Evolutionary conservation across 30 jellyfish, hydroid and myxozoan species (phyloP).

Genomic region (Hydractinia symbiolongicarpus): DNA sequence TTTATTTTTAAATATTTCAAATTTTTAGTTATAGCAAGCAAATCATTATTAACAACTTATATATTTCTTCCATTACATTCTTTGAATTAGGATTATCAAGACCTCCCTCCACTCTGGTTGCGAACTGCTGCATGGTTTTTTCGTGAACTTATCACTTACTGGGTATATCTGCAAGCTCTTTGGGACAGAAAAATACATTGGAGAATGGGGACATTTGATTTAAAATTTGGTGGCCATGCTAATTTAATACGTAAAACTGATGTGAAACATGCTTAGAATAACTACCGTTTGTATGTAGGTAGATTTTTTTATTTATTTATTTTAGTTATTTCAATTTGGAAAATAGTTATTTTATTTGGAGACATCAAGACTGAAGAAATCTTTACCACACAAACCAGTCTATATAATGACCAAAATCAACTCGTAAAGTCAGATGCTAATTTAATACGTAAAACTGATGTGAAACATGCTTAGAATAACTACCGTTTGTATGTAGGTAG

Average conservation of each 20-base stretch:
- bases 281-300: neutral
- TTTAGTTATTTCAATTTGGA: neutral
- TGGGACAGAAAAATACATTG: slow-evolving; percentile 80
- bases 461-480: neutral
- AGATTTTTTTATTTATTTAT: neutral
- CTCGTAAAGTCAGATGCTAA: no score
- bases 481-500: neutral
- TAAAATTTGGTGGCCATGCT: slow-evolving; percentile 84
- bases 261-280: slow-evolving; percentile 6
- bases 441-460: slow-evolving; percentile 4
- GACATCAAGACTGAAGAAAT: no score
- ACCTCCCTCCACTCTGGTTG: slow-evolving; percentile 59
- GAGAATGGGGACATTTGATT: slow-evolving; percentile 60
- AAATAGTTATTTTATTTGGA: no score
- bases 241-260: slow-evolving; percentile 8
- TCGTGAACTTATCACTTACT: slow-evolving; percentile 76
- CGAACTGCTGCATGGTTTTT: slow-evolving; percentile 72
- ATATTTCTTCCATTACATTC: no score
- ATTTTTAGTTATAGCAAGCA: no score
- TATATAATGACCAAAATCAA: no score
- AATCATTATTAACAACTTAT: no score
- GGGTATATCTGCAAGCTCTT: slow-evolving; percentile 53
- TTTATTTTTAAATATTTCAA: no score
- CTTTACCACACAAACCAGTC: no score
- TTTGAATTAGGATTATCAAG: neutral